Conservation (phyloP, 2,113 vertebrate species). For the Glaucomys volans region DNA sequence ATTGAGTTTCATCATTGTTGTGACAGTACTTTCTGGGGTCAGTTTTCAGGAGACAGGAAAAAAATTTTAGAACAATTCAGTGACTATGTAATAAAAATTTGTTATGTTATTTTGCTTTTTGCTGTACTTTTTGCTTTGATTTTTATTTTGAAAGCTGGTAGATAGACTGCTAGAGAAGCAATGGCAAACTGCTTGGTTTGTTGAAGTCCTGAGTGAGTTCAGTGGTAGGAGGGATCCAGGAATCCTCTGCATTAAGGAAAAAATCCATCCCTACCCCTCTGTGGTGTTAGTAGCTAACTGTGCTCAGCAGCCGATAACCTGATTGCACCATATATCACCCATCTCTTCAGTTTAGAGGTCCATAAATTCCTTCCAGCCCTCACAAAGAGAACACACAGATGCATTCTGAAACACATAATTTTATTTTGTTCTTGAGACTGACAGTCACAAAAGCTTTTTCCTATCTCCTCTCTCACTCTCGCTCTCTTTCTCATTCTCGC, state of each 20-base stretch:
- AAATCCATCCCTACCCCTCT: not conserved
- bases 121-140: not conserved
- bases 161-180: not conserved
- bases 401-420: not conserved
- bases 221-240: not conserved
- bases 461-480: not conserved
- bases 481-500: no score
- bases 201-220: not conserved
- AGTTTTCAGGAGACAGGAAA: not conserved
- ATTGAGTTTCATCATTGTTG: not conserved
- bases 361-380: not conserved
- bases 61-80: not conserved
- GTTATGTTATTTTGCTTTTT: not conserved
- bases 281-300: not conserved
- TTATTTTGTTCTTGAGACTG: slow-evolving; percentile 37
- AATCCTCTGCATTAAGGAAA: not conserved
- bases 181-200: not conserved
- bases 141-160: slow-evolving; percentile 38
- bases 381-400: not conserved
- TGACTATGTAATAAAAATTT: not conserved
- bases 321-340: not conserved
- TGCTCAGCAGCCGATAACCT: not conserved
- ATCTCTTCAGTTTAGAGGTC: not conserved
- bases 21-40: not conserved
- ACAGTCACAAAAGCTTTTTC: not conserved